phyloP scores from a whole-genome alignment of 2,113 vertebrate genomes.

The Microcebus murinus region DNA sequence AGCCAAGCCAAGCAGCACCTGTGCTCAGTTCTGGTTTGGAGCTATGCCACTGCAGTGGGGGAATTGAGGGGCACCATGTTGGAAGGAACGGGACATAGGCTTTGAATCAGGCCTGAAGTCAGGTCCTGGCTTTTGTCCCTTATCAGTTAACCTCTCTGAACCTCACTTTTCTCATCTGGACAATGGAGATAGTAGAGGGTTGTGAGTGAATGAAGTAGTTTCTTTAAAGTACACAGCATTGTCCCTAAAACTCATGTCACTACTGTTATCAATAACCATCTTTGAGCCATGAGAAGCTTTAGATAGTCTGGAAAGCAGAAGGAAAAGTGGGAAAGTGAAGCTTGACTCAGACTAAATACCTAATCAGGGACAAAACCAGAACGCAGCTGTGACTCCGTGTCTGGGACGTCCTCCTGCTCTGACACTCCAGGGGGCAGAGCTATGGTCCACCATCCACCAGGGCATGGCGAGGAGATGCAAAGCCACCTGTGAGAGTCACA shows the following conservation, averaged over 20 bases:
- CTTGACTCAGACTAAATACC: not conserved
- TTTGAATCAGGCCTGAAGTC: not conserved
- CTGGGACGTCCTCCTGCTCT: accelerated
- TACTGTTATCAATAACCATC: accelerated
- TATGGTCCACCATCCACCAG: accelerated
- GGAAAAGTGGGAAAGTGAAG: not conserved
- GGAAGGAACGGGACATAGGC: not conserved
- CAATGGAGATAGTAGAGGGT: not conserved
- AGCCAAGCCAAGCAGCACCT: not conserved
- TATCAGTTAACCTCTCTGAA: not conserved
- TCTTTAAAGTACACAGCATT: not conserved
- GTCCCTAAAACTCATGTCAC: not conserved
- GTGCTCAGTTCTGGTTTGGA: not conserved
- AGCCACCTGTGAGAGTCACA: not conserved
- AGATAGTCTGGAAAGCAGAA: not conserved
- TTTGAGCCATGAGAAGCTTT: not conserved
- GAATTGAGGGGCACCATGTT: not conserved
- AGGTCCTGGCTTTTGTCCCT: not conserved
- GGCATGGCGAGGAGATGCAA: accelerated
- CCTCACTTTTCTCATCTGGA: not conserved
- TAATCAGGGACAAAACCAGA: not conserved
- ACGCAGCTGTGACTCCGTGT: not conserved
- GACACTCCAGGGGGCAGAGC: not conserved
- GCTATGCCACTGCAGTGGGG: accelerated
- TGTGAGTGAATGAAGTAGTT: not conserved